phyloP scores from a whole-genome alignment of 2,797 vertebrate genomes.

The Pristis pectinata region DNA sequence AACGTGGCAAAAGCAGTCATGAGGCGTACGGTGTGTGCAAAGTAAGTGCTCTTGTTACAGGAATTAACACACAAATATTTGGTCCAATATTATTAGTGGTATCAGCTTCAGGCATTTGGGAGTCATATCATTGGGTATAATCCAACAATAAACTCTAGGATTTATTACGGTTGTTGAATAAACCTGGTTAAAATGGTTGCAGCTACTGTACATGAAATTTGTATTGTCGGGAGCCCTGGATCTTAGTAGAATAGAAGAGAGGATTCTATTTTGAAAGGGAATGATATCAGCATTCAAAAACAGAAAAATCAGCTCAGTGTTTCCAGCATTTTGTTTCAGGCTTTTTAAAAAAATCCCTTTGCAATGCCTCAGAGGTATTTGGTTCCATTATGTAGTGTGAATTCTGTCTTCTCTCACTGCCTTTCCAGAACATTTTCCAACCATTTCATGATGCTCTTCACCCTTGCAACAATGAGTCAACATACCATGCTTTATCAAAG shows the following conservation, averaged over 20 bases:
- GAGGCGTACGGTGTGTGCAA: constrained; percentile 92
- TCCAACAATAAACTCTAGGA: background rate
- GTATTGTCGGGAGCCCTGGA: background rate
- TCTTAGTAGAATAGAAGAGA: background rate
- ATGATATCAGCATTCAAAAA: no score
- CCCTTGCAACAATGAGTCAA: background rate
- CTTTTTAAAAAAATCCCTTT: background rate
- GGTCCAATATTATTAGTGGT: no score
- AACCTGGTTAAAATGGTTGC: background rate
- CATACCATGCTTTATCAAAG: background rate
- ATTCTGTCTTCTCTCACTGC: no score
- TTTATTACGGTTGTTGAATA: background rate
- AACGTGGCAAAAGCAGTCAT: constrained; percentile 77
- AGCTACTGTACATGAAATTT: background rate
- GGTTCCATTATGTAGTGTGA: no score
- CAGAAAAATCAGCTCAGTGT: no score
- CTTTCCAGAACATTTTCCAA: background rate
- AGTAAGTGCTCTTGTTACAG: constrained; percentile 62
- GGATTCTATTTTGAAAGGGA: background rate
- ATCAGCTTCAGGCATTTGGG: background rate
- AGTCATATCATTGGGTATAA: background rate
- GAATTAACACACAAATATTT: background rate
- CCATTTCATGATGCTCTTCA: background rate
- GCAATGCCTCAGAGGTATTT: background rate
- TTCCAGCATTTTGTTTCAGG: no score